Evolutionary conservation across 2,113 vertebrate genomes (phyloP).

Genomic region (Dasyornis broadbenti): DNA sequence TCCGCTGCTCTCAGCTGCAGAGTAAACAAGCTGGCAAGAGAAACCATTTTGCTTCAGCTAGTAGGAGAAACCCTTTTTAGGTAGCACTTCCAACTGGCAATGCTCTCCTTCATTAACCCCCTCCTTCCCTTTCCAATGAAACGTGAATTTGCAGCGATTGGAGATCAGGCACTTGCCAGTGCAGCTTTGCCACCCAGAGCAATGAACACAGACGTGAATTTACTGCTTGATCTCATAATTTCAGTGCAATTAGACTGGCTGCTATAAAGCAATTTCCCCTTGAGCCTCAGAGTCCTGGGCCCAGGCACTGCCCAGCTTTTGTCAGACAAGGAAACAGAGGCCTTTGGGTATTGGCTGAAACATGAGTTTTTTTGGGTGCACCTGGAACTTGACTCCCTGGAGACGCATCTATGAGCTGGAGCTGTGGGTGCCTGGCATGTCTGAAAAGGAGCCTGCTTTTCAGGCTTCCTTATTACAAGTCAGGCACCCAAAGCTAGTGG

Average conservation of each 20-base stretch:
- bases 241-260: conserved; percentile 49
- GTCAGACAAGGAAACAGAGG: not conserved
- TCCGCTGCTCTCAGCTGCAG: conserved; percentile 54
- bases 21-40: conserved; percentile 66
- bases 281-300: not conserved
- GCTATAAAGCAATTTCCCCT: conserved; percentile 43
- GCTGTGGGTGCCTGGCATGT: conserved; percentile 42
- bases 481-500: conserved; percentile 27
- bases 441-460: conserved; percentile 65
- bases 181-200: conserved; percentile 48
- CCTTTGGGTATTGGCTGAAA: conserved; percentile 22
- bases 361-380: conserved; percentile 2
- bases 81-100: conserved; percentile 66
- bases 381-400: conserved; percentile 48
- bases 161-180: not conserved
- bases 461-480: conserved; percentile 45
- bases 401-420: not conserved
- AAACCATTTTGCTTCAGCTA: conserved; percentile 69
- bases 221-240: conserved; percentile 49
- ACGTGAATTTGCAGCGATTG: not conserved
- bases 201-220: conserved; percentile 29
- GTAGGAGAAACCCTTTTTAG: conserved; percentile 67
- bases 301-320: conserved; percentile 19
- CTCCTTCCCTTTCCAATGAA: conserved; percentile 49
- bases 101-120: conserved; percentile 55